These are phyloP conservation scores for Melanogrammus aeglefinus DNA, from an alignment of 2,797 vertebrate species.

Conservation along the genomic window DNA sequence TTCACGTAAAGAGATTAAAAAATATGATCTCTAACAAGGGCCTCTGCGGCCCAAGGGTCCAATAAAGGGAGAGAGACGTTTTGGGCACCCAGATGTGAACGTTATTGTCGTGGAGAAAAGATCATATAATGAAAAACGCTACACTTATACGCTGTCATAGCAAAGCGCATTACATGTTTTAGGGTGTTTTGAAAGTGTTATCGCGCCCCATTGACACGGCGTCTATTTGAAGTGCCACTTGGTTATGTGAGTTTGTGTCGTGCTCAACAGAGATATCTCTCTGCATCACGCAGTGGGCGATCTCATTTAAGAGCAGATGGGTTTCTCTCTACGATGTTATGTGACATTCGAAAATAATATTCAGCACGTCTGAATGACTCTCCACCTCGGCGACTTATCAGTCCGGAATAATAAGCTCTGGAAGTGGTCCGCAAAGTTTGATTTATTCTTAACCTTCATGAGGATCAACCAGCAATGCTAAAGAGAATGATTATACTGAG, in stretches of 20 bases:
- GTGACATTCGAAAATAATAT: not conserved
- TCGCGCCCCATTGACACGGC: not conserved
- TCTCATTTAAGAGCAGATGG: not conserved
- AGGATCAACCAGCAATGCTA: not conserved
- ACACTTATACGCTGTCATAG: not conserved
- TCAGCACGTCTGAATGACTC: not conserved
- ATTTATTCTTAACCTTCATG: not conserved
- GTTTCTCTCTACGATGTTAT: not conserved
- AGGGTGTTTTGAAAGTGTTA: not conserved
- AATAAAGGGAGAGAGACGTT: constrained; percentile 29
- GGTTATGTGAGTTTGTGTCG: constrained; percentile 2
- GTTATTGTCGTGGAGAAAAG: not conserved
- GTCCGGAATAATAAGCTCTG: not conserved
- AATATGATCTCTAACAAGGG: constrained; percentile 48
- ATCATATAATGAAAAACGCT: constrained; percentile 4
- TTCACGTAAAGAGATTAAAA: constrained; percentile 57
- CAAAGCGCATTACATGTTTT: not conserved
- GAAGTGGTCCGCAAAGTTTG: not conserved
- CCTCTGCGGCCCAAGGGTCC: constrained; percentile 31
- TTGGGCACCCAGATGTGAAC: constrained; percentile 21
- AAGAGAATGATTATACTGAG: not conserved
- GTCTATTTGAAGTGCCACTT: not conserved
- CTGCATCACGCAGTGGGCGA: not conserved
- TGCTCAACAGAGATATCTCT: not conserved
- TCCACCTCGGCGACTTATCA: too few relatives aligned